Evolutionary conservation across 35 echinoderm and acorn worm genomes (phyloP).

Genomic region (Patiria miniata): DNA sequence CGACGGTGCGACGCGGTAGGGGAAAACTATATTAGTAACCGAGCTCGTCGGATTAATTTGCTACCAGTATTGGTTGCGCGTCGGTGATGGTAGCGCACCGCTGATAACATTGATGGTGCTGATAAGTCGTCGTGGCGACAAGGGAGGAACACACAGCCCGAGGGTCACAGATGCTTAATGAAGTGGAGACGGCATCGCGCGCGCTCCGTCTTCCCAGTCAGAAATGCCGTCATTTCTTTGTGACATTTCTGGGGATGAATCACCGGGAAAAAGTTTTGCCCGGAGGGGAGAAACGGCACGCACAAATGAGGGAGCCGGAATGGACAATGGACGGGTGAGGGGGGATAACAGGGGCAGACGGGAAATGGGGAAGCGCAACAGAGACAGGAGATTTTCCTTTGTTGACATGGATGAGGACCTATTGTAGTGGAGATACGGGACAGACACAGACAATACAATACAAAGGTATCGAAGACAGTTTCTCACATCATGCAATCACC

Average conservation of each 20-base stretch:
- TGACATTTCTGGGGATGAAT: slow-evolving; percentile 23
- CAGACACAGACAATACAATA: no score
- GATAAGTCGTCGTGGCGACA: slow-evolving; percentile 25
- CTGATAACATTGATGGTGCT: slow-evolving; percentile 14
- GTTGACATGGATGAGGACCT: neutral
- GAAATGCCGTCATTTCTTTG: slow-evolving; percentile 3
- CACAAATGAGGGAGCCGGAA: neutral
- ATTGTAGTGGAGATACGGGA: neutral
- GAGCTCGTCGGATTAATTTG: slow-evolving; percentile 14
- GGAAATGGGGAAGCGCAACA: neutral
- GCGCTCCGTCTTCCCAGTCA: no score
- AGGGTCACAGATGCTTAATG: slow-evolving; percentile 12
- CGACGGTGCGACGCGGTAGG: neutral
- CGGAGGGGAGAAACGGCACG: neutral
- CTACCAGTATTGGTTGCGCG: neutral
- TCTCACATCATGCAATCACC: no score
- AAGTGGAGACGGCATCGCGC: neutral
- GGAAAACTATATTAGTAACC: slow-evolving; percentile 23
- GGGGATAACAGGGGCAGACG: no score
- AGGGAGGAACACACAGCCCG: slow-evolving; percentile 9
- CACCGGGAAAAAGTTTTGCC: neutral
- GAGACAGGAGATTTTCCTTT: neutral
- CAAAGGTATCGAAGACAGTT: no score
- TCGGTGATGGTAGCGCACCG: neutral
- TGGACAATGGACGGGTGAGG: slow-evolving; percentile 1